Conservation (phyloP, 2,888 invertebrate genomes). For the Bembecia ichneumoniformis region DNA sequence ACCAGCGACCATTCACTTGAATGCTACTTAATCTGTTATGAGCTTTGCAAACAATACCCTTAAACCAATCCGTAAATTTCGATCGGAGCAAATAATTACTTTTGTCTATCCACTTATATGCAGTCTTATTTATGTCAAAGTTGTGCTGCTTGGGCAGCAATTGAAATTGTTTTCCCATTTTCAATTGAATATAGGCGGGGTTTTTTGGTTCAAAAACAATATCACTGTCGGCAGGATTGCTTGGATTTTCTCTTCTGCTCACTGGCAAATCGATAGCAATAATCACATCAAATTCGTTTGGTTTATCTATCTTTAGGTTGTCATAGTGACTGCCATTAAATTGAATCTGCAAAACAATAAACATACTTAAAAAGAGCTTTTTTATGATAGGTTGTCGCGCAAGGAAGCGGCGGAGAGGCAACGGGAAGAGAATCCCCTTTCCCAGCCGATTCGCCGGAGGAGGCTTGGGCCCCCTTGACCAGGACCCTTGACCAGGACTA, state of each 20-base stretch:
- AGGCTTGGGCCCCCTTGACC: too few species aligned
- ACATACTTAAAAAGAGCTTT: too few species aligned
- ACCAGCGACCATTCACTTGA: constrained; percentile 45
- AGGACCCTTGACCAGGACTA: too few species aligned
- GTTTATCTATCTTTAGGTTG: constrained; percentile 66
- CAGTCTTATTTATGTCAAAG: constrained; percentile 38
- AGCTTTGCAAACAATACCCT: constrained; percentile 51
- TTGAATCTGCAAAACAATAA: constrained; percentile 30
- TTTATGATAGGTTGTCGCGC: too few species aligned
- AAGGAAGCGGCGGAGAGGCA: too few species aligned
- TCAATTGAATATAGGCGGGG: constrained; percentile 59
- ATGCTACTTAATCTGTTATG: constrained; percentile 28
- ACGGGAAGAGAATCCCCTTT: too few species aligned
- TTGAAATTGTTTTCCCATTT: constrained; percentile 42
- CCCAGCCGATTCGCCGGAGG: too few species aligned
- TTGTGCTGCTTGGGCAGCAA: constrained; percentile 33
- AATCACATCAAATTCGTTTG: constrained; percentile 75
- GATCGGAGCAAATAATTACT: constrained; percentile 49
- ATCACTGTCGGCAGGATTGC: constrained; percentile 33
- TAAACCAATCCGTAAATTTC: constrained; percentile 69
- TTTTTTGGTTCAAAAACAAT: constrained; percentile 41
- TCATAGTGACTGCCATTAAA: constrained; percentile 75
- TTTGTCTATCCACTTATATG: constrained; percentile 47
- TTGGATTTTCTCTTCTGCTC: constrained; percentile 21
- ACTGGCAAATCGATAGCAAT: constrained; percentile 66